These are phyloP conservation scores for Aleiodes sp. DNA, from an alignment of 1,140 invertebrate species.

Conservation along the genomic window DNA sequence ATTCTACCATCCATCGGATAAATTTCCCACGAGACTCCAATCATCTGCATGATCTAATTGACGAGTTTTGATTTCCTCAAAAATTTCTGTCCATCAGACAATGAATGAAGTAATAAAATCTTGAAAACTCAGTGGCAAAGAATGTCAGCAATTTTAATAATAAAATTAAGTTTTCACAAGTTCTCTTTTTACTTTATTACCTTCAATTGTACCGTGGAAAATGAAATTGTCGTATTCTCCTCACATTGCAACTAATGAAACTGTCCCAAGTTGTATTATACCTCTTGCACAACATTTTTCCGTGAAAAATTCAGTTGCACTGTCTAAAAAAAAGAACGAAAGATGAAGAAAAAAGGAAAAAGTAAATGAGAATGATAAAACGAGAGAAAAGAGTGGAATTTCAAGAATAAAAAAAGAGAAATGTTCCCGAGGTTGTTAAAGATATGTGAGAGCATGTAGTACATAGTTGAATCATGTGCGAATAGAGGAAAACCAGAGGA, in stretches of 20 bases:
- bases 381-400: not conserved
- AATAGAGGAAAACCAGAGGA: not conserved
- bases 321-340: not conserved
- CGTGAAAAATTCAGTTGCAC: not conserved
- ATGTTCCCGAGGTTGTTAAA: not conserved
- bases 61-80: no score
- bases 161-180: not conserved
- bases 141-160: not conserved
- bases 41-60: not conserved
- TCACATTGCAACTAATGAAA: conserved; percentile 9
- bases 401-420: no score
- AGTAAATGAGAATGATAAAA: not conserved
- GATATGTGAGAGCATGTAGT: conserved; percentile 1
- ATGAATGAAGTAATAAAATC: not conserved
- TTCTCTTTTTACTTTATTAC: not conserved
- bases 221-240: not conserved
- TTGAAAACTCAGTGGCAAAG: no score
- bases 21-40: not conserved
- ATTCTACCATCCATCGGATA: not conserved
- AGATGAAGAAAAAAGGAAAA: not conserved
- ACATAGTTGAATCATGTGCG: not conserved
- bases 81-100: no score
- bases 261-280: conserved; percentile 12
- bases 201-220: conserved; percentile 2
- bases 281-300: not conserved